A percentile compares a stretch with the other conserved stretches of the same genome.
phyloP scores from a whole-genome alignment of 2,113 vertebrate species.

The Neoarius graeffei region DNA sequence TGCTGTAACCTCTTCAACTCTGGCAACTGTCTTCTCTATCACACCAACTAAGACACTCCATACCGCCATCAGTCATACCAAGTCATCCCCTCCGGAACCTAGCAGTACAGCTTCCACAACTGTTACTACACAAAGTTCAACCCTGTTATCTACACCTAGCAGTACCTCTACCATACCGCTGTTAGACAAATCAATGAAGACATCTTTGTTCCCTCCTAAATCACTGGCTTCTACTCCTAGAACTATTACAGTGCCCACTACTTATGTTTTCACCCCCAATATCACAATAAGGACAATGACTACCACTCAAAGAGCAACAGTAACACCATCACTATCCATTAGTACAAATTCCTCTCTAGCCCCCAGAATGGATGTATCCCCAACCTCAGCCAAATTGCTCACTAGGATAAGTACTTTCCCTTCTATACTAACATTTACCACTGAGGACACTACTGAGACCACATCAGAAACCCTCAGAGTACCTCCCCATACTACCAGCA shows the following conservation, averaged over 20 bases:
- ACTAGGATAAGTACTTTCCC: slow-evolving; percentile 47
- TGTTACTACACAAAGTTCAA: slow-evolving; percentile 11
- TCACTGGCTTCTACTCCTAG: slow-evolving; percentile 28
- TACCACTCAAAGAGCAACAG: slow-evolving; percentile 19
- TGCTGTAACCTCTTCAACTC: slow-evolving; percentile 53
- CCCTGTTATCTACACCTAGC: slow-evolving; percentile 18
- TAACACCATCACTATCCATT: slow-evolving; percentile 39
- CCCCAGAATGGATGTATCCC: slow-evolving; percentile 24
- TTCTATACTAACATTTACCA: slow-evolving; percentile 22
- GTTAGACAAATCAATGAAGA: slow-evolving; percentile 46
- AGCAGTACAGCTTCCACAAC: slow-evolving; percentile 27
- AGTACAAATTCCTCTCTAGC: slow-evolving; percentile 33
- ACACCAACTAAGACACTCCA: not conserved
- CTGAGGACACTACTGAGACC: slow-evolving; percentile 43
- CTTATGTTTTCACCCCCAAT: slow-evolving; percentile 8
- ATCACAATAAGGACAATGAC: slow-evolving; percentile 55
- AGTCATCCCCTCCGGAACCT: slow-evolving; percentile 8
- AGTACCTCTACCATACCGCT: slow-evolving; percentile 52
- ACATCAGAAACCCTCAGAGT: slow-evolving; percentile 51
- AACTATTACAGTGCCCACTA: slow-evolving; percentile 33
- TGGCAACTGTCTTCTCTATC: slow-evolving; percentile 22
- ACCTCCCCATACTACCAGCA: slow-evolving; percentile 41
- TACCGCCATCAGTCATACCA: slow-evolving; percentile 19
- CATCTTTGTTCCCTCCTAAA: slow-evolving; percentile 45
- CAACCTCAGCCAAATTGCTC: slow-evolving; percentile 27